Base-by-base conservation (phyloP, 2,113 vertebrate genomes). In the Sinocyclocheilus anophthalmus region DNA sequence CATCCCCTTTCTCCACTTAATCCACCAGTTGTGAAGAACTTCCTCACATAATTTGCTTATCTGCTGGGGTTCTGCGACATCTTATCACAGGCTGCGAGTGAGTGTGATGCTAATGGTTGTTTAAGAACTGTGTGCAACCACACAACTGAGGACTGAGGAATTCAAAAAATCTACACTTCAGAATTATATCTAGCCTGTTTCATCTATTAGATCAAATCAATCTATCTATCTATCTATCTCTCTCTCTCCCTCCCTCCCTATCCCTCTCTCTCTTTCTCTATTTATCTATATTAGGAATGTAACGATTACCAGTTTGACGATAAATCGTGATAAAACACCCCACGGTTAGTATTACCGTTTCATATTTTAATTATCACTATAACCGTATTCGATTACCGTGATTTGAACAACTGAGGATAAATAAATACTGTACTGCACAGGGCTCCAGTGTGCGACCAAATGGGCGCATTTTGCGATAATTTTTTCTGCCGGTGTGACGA, bases 1-100 rank as follows among this genome's bases (percentile, higher is more conserved):
- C 76, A 82, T 85, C 81, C 59, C 83, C 85, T 73, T 84, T 83
- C 80, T 81, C 37, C 80, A 63, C 73, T 87, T 87, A 88, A 83
- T 88, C 85, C 61, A 85, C 67, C 83, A 75, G 67, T 87, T 88
- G 85, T 88, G 89, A 85, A 63, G 55, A 86, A 87, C 76, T 86
- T 85, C 85, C 76, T 77, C 84, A 59, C 84, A 33, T 80, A 59
- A 87, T 87, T 78, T 89, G 86, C 83, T 85, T 85, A 83, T 85
- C 83, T 85, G 50, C 39, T 5, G 57, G 57, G 14, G 57, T 53
- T 75, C 80, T 76, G 45, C 70, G n/a, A 76, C 65, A 77, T 72
- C 76, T 85, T 83, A 83, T 75, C 86, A 85, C 75, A 20, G 65
- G 48, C 82, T 53, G 59, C 3, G 22, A 83, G 22, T 73, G 45